Conservation (phyloP, 2,797 vertebrate genomes). For the Halcyon leucocephala region DNA sequence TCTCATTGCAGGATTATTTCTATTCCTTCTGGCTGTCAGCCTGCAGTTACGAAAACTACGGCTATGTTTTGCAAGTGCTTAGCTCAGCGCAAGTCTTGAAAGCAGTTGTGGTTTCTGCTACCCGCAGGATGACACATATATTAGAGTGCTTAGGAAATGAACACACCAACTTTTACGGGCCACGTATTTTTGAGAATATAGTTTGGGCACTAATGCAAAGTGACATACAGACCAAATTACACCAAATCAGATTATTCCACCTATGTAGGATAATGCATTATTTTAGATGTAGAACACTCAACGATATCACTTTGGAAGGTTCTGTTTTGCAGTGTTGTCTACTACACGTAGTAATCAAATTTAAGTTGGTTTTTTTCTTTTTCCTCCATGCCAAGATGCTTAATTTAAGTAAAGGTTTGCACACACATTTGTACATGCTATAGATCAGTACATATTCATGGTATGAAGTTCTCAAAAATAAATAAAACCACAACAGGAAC, state of each 20-base stretch:
- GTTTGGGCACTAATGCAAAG: not conserved
- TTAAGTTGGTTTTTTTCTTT: not conserved
- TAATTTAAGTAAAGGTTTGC: not conserved
- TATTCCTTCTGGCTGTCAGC: not conserved
- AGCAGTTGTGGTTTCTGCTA: constrained; percentile 12
- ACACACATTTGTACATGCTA: not conserved
- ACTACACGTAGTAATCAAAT: not conserved
- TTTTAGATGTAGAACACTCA: not conserved
- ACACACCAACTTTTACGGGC: not conserved
- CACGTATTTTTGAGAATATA: not conserved
- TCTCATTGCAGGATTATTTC: not conserved
- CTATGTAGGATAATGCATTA: not conserved
- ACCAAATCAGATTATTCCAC: not conserved
- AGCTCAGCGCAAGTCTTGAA: not conserved
- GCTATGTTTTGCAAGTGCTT: not conserved
- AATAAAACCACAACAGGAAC: not conserved
- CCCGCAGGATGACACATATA: not conserved
- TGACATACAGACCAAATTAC: not conserved
- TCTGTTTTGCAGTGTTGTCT: not conserved
- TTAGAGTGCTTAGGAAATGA: constrained; percentile 13
- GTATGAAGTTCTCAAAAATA: not conserved
- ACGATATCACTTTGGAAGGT: not conserved
- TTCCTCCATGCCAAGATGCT: not conserved
- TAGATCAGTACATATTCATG: not conserved
- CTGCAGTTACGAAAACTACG: not conserved